A percentile compares a stretch with the other conserved stretches of the same genome.
Conservation (phyloP, 2,113 vertebrate species). For the Malurus alboscapulatus region DNA sequence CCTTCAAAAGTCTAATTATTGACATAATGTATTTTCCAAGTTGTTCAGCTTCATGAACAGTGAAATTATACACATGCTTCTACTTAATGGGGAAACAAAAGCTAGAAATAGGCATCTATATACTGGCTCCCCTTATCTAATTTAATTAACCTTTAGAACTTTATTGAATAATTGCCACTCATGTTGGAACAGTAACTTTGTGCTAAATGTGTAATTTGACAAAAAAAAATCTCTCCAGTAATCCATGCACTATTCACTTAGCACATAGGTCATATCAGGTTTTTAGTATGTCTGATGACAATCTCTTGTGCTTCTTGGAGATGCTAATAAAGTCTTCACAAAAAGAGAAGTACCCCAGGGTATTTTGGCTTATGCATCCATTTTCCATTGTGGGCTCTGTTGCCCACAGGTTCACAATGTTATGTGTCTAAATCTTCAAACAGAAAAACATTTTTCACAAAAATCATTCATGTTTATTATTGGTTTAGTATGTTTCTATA, state of each 20-base stretch:
- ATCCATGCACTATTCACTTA: not conserved
- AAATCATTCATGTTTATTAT: not conserved
- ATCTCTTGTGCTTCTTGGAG: not conserved
- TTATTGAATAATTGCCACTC: not conserved
- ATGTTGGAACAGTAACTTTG: not conserved
- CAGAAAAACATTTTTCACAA: not conserved
- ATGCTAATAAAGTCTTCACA: not conserved
- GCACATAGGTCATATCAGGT: not conserved
- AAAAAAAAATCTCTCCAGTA: not conserved
- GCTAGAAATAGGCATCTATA: not conserved
- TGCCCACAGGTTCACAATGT: not conserved
- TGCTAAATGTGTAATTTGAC: not conserved
- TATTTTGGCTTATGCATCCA: not conserved
- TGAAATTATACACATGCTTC: not conserved
- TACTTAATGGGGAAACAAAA: not conserved
- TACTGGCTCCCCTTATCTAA: not conserved
- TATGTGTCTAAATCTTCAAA: not conserved
- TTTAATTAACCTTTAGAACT: not conserved
- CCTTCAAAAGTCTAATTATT: not conserved
- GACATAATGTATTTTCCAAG: not conserved
- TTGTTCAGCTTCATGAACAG: not conserved
- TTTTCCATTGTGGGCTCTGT: not conserved
- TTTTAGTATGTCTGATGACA: not conserved
- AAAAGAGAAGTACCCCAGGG: not conserved
- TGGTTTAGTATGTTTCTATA: not conserved